phyloP scores from a whole-genome alignment of 2,797 vertebrate species.

The Pipistrellus nathusii region DNA sequence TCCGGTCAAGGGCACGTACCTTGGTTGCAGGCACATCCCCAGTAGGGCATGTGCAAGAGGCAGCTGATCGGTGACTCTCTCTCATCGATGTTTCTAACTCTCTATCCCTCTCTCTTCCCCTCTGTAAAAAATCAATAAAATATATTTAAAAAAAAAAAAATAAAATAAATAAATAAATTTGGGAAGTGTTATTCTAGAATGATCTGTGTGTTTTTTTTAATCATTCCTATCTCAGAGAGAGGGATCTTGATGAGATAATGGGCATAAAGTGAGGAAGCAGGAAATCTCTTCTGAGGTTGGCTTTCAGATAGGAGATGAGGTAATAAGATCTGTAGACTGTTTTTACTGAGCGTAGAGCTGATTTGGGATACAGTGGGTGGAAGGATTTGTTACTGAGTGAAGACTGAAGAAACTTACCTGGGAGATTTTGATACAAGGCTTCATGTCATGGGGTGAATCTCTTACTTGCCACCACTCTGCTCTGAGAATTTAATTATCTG shows the following conservation, averaged over 20 bases:
- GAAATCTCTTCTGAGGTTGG: constrained; percentile 71
- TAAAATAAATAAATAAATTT: constrained; percentile 61
- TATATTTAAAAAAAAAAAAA: too few relatives aligned
- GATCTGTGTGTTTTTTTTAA: constrained; percentile 4
- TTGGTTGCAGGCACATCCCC: too few relatives aligned
- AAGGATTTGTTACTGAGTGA: constrained; percentile 48
- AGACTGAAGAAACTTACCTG: neutral
- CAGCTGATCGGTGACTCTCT: too few relatives aligned
- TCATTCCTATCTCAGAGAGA: constrained; percentile 46
- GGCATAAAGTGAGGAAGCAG: constrained; percentile 62
- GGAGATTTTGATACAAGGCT: neutral
- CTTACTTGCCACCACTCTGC: neutral
- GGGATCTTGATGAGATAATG: constrained; percentile 67
- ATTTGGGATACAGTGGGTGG: neutral
- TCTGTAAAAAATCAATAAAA: too few relatives aligned
- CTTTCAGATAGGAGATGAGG: constrained; percentile 47
- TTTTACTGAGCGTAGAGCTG: constrained; percentile 48
- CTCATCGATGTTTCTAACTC: too few relatives aligned
- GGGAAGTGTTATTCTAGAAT: constrained; percentile 54
- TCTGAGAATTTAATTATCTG: constrained; percentile 48
- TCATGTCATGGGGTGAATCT: constrained; percentile 35
- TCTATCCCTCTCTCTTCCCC: too few relatives aligned
- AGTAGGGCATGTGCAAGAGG: too few relatives aligned
- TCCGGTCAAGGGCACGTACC: too few relatives aligned
- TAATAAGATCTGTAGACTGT: constrained; percentile 43